phyloP scores from a whole-genome alignment of 1,140 invertebrate species.

The Watersipora subatra region DNA sequence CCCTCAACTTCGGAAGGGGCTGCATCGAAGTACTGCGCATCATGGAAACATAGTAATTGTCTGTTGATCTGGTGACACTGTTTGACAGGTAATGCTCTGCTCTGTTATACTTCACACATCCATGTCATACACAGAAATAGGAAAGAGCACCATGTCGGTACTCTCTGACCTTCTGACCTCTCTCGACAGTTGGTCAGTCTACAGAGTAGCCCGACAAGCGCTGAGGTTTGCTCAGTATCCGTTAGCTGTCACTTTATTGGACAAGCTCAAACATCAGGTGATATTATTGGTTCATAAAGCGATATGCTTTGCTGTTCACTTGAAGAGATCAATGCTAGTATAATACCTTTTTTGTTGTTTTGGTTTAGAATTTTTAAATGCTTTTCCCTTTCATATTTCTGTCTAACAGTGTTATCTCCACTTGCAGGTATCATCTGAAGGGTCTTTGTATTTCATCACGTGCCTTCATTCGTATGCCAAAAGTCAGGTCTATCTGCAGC shows the following conservation, averaged over 20 bases:
- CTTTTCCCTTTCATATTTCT: not conserved
- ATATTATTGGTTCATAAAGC: not conserved
- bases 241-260: conserved; percentile 29
- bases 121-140: not conserved
- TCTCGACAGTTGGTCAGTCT: conserved; percentile 66
- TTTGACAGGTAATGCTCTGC: not conserved
- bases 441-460: not conserved
- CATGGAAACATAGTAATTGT: no score
- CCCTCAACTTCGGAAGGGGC: no score
- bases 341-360: no score
- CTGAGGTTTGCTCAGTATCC: conserved; percentile 49
- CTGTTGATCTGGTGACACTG: no score
- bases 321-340: no score
- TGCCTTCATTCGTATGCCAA: not conserved
- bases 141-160: conserved; percentile 39
- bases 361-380: not conserved
- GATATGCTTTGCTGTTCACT: not conserved
- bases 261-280: conserved; percentile 17
- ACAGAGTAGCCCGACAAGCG: conserved; percentile 70
- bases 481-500: not conserved
- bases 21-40: no score
- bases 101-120: not conserved
- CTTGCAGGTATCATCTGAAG: not conserved
- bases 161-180: conserved; percentile 19
- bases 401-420: not conserved